Conservation (phyloP, 30 jellyfish, hydroid and myxozoan species). For the Hydractinia symbiolongicarpus region DNA sequence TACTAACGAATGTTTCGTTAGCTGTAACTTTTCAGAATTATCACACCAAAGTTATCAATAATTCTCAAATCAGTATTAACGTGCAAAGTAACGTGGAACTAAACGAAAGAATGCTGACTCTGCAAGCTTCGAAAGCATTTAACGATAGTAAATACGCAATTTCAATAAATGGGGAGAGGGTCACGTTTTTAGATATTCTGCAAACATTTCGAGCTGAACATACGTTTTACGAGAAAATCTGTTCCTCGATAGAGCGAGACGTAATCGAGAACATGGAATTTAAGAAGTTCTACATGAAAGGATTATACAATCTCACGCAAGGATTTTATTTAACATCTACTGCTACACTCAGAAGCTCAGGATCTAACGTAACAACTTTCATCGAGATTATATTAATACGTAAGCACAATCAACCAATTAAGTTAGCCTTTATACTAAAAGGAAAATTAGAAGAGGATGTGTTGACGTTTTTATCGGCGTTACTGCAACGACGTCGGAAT, state of each 20-base stretch:
- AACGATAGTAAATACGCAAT: not conserved
- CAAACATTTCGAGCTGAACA: constrained; percentile 4
- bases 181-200: constrained; percentile 9
- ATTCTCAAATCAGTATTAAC: not conserved
- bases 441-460: constrained; percentile 14
- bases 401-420: constrained; percentile 15
- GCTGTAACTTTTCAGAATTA: not conserved
- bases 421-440: constrained; percentile 14
- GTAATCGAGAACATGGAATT: not conserved
- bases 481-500: not conserved
- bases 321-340: constrained; percentile 26
- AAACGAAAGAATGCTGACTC: not conserved
- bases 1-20: constrained; percentile 2
- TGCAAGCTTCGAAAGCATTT: constrained; percentile 2
- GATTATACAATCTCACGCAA: not conserved
- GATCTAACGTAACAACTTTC: not conserved
- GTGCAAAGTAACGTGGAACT: constrained; percentile 3
- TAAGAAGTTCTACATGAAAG: constrained; percentile 3
- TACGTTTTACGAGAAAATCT: not conserved
- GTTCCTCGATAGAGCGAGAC: not conserved
- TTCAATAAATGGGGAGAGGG: constrained; percentile 5
- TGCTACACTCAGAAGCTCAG: not conserved
- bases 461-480: constrained; percentile 2
- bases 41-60: constrained; percentile 12
- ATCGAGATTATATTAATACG: constrained; percentile 12